These are phyloP conservation scores for Dione vanillae DNA, from an alignment of 2,888 invertebrate genomes.

Conservation along the genomic window DNA sequence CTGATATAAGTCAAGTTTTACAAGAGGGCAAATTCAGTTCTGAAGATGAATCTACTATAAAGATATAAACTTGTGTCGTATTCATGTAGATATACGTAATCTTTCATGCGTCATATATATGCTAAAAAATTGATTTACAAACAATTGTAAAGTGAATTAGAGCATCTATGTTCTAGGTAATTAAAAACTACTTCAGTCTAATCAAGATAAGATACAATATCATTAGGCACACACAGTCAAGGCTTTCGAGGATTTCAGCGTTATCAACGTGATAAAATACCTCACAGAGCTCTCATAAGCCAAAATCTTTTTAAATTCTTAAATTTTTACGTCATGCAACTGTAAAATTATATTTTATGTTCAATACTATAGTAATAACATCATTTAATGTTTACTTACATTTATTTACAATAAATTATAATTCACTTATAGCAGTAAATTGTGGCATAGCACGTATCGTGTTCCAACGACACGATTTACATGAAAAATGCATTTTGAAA, in stretches of 20 bases:
- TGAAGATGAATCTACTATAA: no score
- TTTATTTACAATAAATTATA: not conserved
- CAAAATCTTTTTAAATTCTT: conserved; percentile 26
- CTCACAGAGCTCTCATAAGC: conserved; percentile 30
- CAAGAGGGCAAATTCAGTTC: no score
- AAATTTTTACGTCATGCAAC: not conserved
- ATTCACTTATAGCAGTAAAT: not conserved
- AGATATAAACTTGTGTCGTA: no score
- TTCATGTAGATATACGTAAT: conserved; percentile 1
- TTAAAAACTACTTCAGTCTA: conserved; percentile 25
- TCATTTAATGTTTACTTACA: not conserved
- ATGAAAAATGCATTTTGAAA: conserved; percentile 33
- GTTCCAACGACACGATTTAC: conserved; percentile 27
- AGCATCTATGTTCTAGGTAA: conserved; percentile 5
- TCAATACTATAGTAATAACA: no score
- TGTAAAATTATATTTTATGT: not conserved
- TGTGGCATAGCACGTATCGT: conserved; percentile 10
- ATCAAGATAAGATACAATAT: conserved; percentile 48
- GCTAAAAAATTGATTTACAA: not conserved
- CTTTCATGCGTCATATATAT: not conserved
- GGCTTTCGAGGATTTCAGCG: conserved; percentile 56
- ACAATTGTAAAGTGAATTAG: conserved; percentile 4
- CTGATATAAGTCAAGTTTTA: no score
- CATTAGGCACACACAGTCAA: conserved; percentile 60
- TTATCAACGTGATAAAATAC: conserved; percentile 44